Evolutionary conservation across 2,113 vertebrate genomes (phyloP), one percentile per base, ranked within the genome.

Genomic region (Sarotherodon lohbergeri): DNA sequence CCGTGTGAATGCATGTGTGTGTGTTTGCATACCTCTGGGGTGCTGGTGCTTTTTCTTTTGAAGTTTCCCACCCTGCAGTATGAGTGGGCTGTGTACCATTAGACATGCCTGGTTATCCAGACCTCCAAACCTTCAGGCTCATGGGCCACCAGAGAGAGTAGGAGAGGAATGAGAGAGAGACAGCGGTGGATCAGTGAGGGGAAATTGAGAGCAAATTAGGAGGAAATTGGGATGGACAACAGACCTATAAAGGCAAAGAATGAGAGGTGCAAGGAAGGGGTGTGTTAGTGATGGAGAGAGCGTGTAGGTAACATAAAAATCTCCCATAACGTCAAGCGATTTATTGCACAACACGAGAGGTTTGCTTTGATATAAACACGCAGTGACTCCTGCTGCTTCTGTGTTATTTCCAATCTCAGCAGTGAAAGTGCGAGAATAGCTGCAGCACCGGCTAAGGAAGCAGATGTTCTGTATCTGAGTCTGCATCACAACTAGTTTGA

Each of bases 31-130:
- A 83, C 88, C 94, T 94, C 93, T 87, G 85, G 94, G 93, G 87
- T 85, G 87, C 83, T 88, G 81, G 57, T 85, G 83, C 89, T 84
- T 59, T 89, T 88, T 92, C 93, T 94, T 95, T 95, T 95, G 93
- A 95, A 93, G 93, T 94, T 94, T 89, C 87, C 91, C 91, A 82
- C 91, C 94, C 92, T 85, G 93, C 90, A 91, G 92, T 88, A 85
- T 80, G 93, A 94, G 92, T 93, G 92, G 92, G 92, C 83, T 93
- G 92, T 92, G 92, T 91, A 92, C 90, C 85, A 95, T 96, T 93
- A 92, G 95, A 92, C 93, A 95, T 88, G 91, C 91, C 91, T 94
- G 94, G 93, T 94, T 93, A 93, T 92, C 81, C 90, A 93, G 93
- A 92, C 92, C 92, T 89, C 86, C 83, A 92, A 92, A 93, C 92